Percentiles rank a stretch among this genome's conserved stretches.
These are phyloP conservation scores for Lycaon pictus DNA, from an alignment of 2,113 vertebrate genomes.

Conservation along the genomic window DNA sequence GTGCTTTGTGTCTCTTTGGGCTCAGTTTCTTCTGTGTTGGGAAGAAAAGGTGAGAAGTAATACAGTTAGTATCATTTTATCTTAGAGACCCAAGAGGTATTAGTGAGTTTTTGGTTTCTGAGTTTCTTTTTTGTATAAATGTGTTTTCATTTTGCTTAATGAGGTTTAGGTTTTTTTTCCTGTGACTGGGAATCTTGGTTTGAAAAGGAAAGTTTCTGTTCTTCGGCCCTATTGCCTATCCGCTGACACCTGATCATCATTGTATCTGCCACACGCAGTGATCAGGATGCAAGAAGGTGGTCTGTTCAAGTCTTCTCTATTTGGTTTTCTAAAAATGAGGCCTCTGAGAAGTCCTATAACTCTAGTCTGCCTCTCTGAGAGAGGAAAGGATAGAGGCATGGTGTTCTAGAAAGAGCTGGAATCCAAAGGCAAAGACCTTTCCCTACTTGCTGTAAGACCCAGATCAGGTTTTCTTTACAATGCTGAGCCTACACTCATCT, in stretches of 20 bases:
- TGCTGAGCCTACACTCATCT: not conserved
- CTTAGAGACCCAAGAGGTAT: not conserved
- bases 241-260: not conserved
- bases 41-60: not conserved
- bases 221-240: not conserved
- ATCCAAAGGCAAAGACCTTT: not conserved
- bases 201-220: not conserved
- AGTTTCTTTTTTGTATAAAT: not conserved
- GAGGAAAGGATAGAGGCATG: not conserved
- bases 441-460: not conserved
- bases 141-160: constrained; percentile 41
- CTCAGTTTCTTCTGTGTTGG: not conserved
- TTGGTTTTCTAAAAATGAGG: not conserved
- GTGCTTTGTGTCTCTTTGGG: not conserved
- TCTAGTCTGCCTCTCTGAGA: not conserved
- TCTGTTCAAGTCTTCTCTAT: not conserved
- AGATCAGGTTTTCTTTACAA: not conserved
- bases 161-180: not conserved
- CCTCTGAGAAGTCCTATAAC: not conserved
- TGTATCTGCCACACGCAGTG: not conserved
- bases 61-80: not conserved
- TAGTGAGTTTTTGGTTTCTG: not conserved
- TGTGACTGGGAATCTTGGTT: not conserved
- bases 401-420: not conserved
- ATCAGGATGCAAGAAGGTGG: not conserved